Evolutionary conservation across 2,113 vertebrate species (phyloP).

Genomic region (Poeciliopsis retropinna): DNA sequence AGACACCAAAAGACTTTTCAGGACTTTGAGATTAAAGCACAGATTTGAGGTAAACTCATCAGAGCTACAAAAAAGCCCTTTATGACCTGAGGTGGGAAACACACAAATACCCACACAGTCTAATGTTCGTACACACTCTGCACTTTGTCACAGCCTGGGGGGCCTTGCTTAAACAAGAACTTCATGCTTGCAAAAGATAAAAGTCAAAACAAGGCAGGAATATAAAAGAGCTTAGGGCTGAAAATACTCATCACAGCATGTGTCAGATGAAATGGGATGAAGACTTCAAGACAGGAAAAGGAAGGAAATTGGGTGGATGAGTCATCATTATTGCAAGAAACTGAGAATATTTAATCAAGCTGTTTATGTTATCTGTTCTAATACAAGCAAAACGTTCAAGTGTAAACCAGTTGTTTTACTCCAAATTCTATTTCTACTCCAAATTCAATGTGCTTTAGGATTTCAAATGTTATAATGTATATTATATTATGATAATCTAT

Average conservation of each 20-base stretch:
- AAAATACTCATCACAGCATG: conserved; percentile 11
- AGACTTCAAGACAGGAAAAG: conserved; percentile 28
- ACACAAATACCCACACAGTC: conserved; percentile 1
- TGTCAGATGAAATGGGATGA: conserved; percentile 11
- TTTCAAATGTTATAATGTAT: too few relatives aligned
- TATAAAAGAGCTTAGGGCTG: conserved; percentile 18
- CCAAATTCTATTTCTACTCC: too few relatives aligned
- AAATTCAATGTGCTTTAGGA: too few relatives aligned
- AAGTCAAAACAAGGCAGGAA: conserved; percentile 38
- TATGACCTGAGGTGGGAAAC: conserved; percentile 31
- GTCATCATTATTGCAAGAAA: conserved; percentile 21
- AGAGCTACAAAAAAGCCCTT: conserved; percentile 30
- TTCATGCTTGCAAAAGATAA: conserved; percentile 7
- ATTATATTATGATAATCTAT: too few relatives aligned
- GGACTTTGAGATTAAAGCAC: conserved; percentile 51
- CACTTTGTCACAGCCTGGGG: neutral
- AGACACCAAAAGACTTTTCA: conserved; percentile 33
- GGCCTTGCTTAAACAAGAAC: neutral
- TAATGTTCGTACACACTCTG: neutral
- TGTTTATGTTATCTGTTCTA: conserved; percentile 12
- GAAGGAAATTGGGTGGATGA: conserved; percentile 8
- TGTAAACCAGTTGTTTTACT: neutral
- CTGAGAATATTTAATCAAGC: conserved; percentile 32
- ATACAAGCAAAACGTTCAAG: conserved; percentile 18
- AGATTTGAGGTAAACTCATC: conserved; percentile 50